Conservation (phyloP, 2,113 vertebrate species). For the Pterocles burchelli region DNA sequence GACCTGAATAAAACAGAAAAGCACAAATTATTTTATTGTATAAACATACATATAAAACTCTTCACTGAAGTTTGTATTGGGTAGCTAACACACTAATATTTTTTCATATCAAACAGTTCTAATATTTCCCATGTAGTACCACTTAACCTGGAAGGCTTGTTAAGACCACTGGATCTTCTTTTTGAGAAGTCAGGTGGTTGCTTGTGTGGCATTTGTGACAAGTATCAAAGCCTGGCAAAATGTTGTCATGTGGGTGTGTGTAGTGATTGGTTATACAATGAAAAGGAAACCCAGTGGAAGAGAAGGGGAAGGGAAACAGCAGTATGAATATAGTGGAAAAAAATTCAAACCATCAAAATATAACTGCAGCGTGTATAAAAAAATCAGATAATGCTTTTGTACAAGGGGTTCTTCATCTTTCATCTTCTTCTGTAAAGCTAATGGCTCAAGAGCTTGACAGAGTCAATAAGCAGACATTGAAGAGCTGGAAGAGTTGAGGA, state of each 20-base stretch:
- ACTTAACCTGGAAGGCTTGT: neutral
- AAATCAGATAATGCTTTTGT: neutral
- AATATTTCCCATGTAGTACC: neutral
- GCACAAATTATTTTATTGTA: neutral
- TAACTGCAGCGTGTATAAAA: neutral
- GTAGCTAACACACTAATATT: neutral
- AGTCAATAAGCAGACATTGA: neutral
- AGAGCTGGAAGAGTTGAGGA: neutral
- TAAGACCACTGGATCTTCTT: neutral
- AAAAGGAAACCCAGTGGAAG: neutral
- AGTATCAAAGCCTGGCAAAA: neutral
- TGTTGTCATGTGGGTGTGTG: neutral
- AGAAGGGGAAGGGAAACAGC: neutral
- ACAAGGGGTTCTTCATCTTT: neutral
- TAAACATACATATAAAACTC: neutral
- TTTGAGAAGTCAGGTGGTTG: neutral
- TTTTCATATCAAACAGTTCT: neutral
- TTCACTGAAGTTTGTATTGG: neutral
- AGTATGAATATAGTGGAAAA: neutral
- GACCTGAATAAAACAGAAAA: constrained; percentile 79
- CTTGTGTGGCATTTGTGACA: neutral
- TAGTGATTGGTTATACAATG: accelerated
- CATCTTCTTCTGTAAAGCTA: neutral
- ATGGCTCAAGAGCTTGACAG: neutral
- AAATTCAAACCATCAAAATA: neutral